A percentile compares a stretch with the other conserved stretches of the same genome.
Conservation (phyloP, 2,797 vertebrate species). For the Alfaro cultratus region DNA sequence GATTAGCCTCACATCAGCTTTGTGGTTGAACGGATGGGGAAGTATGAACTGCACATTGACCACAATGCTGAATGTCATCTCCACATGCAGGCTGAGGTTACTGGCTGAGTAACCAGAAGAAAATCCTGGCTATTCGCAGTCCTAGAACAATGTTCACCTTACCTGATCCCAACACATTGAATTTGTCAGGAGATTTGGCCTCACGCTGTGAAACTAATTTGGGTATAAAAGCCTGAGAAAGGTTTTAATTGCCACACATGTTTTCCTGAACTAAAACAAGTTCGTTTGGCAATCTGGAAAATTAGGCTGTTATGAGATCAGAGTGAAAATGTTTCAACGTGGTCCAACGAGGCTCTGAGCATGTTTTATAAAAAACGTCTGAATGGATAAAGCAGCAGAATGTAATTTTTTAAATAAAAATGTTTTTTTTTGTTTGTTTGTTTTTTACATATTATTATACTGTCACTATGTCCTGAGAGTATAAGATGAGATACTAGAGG, state of each 20-base stretch:
- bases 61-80: neutral
- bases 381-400: no score
- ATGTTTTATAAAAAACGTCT: no score
- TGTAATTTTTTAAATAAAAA: no score
- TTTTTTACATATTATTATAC: no score
- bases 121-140: neutral
- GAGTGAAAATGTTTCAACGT: neutral
- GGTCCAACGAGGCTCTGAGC: neutral
- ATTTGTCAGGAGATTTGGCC: neutral
- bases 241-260: neutral
- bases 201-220: neutral
- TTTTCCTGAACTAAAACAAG: neutral
- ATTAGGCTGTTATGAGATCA: neutral
- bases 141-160: neutral
- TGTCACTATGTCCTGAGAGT: no score
- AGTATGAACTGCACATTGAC: neutral
- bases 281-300: neutral
- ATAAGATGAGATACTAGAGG: no score
- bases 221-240: neutral
- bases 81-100: neutral
- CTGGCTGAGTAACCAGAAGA: neutral
- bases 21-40: neutral
- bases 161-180: neutral
- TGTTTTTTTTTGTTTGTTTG: no score
- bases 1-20: neutral